Evolutionary conservation across 2,797 vertebrate genomes (phyloP), one percentile per base, ranked within the genome.

Genomic region (Pseudotriccus pelzelni): DNA sequence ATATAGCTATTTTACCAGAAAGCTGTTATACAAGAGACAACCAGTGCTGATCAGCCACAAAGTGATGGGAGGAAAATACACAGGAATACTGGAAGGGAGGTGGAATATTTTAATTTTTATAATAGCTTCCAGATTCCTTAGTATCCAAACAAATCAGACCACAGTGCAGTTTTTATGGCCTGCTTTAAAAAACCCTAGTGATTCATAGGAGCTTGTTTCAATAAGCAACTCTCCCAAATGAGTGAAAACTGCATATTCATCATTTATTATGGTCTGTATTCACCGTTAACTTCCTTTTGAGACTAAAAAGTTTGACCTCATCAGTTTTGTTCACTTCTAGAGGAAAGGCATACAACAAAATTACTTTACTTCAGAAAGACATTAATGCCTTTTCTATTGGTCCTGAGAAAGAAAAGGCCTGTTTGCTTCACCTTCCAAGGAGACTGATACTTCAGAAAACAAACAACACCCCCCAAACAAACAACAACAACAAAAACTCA

Each of bases 181-280:
- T 14, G 13, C 19, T 75, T 24, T 8, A 8, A 56, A 68, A 60
- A 87, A 76, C 6, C 0, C 18, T 22, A 84, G 55, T 43, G 12
- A 84, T 89, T 76, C 74, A 60, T 30, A 46, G 8, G 18, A 78
- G 18, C n/a, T 73, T 7, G 0, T 79, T 96, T 72, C 46, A 74
- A 94, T 44, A 14, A 87, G 70, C 17, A 64, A 46, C 74, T 68
- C 72, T 80, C 56, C 21, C 34, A 86, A 53, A 82, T 37, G 39
- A 95, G 20, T 66, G 21, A 92, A 92, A 96, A 83, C 53, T 87
- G 60, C 67, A 62, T 17, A 89, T 36, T 91, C 74, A 87, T 89
- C 37, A 46, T 67, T 91, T 93, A 75, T 90, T 36, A 87, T 30
- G 21, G 20, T 52, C 59, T 41, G 12, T n/a, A 72, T 84, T 92